Evolutionary conservation across 2,797 vertebrate species (phyloP), one percentile per base, ranked within the genome.

Genomic region (Acipenser transmontanus): DNA sequence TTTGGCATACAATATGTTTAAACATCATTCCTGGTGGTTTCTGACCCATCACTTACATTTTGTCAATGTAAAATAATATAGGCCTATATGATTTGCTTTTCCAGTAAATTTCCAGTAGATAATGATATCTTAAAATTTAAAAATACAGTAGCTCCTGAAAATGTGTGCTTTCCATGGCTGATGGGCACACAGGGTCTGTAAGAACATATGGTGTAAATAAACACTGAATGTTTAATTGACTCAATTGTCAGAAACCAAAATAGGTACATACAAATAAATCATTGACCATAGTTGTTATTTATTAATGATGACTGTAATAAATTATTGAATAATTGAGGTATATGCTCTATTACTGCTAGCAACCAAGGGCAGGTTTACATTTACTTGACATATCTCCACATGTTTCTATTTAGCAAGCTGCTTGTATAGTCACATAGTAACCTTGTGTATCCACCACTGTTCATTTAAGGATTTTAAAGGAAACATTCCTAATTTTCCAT

Each of bases 261-360:
- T 57, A 57, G 9, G 12, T 13, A 2, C 54, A 57, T 11, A 57
- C 12, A 57, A 57, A 57, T 11, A 11, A 11, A 57, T n/a, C 11
- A 57, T 4, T 11, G 54, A 57, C 9, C 14, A 13, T 57, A 57
- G 14, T 57, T 57, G 7, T 57, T 57, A 57, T 57, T 57, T 57
- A 57, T 57, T 57, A 57, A 57, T 57, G 54, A 57, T n/a, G 12
- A 57, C 9, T 57, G 54, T 57, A 57, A 57, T 57, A 57, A 11
- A 57, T 57, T 57, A 7, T 57, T 57, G 54, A 57, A 57, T 57
- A 57, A 57, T 13, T 57, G 54, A 57, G 54, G 54, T n/a, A 11
- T 7, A 1, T 11, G 12, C 54, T 57, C 11, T 57, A 11, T 57
- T 3, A n/a, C 54, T 52, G 54, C 12, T 57, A 7, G 5, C 12